These are phyloP conservation scores for Zaprionus africanus DNA, from an alignment of 1,140 invertebrate species.

Conservation along the genomic window DNA sequence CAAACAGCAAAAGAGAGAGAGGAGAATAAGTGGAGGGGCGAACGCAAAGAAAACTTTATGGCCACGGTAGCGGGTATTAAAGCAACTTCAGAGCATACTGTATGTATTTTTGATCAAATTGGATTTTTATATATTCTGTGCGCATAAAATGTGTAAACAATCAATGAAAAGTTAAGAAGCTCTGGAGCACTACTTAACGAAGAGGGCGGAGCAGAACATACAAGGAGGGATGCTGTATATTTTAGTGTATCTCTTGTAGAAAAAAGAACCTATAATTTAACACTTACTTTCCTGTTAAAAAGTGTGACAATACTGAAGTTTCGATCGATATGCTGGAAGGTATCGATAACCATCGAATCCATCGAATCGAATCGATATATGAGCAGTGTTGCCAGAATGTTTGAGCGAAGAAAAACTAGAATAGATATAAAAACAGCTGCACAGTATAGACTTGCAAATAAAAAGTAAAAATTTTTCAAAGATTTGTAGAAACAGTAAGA, in stretches of 20 bases:
- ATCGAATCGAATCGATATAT: too few relatives aligned
- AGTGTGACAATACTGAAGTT: not conserved
- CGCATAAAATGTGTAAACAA: conserved; percentile 9
- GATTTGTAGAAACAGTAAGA: too few relatives aligned
- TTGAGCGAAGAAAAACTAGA: too few relatives aligned
- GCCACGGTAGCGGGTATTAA: not conserved
- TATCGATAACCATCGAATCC: not conserved
- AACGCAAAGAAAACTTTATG: not conserved
- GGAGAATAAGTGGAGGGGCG: not conserved
- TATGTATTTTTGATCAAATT: conserved; percentile 8
- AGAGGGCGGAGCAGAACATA: not conserved
- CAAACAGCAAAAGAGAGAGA: not conserved
- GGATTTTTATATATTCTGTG: conserved; percentile 5
- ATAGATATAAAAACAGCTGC: too few relatives aligned
- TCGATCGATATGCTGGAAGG: not conserved
- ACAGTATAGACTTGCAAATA: too few relatives aligned
- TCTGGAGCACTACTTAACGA: not conserved
- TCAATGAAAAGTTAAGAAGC: conserved; percentile 7
- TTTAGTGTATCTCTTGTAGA: not conserved
- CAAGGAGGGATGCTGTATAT: not conserved
- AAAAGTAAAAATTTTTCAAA: too few relatives aligned
- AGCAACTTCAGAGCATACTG: not conserved
- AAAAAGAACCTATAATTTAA: not conserved
- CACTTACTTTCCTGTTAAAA: not conserved
- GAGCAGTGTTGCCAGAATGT: too few relatives aligned